These are phyloP conservation scores for Drosophila ohnishii DNA, from an alignment of 1,140 invertebrate species.

Conservation along the genomic window DNA sequence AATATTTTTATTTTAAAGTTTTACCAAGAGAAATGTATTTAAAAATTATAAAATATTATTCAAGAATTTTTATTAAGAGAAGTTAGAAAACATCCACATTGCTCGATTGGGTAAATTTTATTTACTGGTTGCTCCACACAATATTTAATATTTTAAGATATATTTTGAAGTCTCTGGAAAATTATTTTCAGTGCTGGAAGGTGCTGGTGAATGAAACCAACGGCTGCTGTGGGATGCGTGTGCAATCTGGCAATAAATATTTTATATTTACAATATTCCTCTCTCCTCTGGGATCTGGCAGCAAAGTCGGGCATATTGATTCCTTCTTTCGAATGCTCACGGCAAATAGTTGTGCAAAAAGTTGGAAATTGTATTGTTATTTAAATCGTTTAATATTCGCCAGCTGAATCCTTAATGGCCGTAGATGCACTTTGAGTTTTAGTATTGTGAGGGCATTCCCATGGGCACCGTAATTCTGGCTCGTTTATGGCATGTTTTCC, in stretches of 20 bases:
- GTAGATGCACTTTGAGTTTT: slow-evolving; percentile 22
- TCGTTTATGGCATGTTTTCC: slow-evolving; percentile 30
- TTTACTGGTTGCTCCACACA: not conserved
- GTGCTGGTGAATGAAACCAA: slow-evolving; percentile 25
- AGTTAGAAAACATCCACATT: no score
- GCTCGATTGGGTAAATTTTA: no score
- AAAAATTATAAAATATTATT: not conserved
- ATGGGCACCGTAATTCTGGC: slow-evolving; percentile 16
- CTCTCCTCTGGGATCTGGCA: slow-evolving; percentile 7
- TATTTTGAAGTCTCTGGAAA: not conserved
- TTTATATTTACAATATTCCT: slow-evolving; percentile 70
- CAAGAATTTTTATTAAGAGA: no score
- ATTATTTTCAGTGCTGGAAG: not conserved
- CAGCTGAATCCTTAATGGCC: slow-evolving; percentile 21
- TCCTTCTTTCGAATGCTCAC: not conserved
- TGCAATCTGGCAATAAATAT: slow-evolving; percentile 77
- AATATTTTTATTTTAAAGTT: no score
- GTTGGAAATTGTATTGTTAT: slow-evolving; percentile 26
- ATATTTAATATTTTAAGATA: not conserved
- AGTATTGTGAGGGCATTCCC: slow-evolving; percentile 14
- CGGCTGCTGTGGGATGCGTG: slow-evolving; percentile 46
- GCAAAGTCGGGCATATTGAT: slow-evolving; percentile 40
- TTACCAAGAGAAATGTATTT: not conserved
- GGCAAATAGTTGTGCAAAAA: slow-evolving; percentile 20
- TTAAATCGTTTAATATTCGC: slow-evolving; percentile 38